These are phyloP conservation scores for Rhea pennata DNA, from an alignment of 2,113 vertebrate species.

Conservation along the genomic window DNA sequence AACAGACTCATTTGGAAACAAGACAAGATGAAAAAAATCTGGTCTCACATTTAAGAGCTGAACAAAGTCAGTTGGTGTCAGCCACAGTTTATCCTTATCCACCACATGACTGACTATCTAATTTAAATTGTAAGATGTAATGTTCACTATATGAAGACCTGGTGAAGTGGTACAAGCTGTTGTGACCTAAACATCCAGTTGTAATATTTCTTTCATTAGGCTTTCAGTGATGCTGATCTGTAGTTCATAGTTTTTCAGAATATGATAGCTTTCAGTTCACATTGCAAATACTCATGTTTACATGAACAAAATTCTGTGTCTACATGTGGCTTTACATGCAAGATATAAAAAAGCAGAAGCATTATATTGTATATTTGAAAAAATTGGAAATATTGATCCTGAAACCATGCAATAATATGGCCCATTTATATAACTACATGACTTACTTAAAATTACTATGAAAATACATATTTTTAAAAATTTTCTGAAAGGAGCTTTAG, in stretches of 20 bases:
- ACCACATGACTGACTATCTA: background rate
- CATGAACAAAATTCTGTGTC: background rate
- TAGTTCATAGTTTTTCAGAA: background rate
- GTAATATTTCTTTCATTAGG: background rate
- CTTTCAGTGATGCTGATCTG: background rate
- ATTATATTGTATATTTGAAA: background rate
- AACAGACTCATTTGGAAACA: background rate
- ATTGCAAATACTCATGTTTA: background rate
- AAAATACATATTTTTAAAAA: background rate
- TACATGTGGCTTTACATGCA: background rate
- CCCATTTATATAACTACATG: background rate
- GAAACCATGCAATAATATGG: background rate
- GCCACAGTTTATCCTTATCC: background rate
- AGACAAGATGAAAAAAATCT: background rate
- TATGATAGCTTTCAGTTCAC: background rate
- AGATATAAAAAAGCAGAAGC: background rate
- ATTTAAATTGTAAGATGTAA: background rate
- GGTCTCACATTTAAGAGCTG: background rate
- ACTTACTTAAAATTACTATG: background rate
- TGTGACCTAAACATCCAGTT: background rate
- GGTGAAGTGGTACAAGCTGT: background rate
- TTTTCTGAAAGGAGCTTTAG: background rate
- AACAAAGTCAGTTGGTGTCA: background rate
- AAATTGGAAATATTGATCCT: background rate
- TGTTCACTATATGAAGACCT: background rate